Evolutionary conservation across 1,140 invertebrate genomes (phyloP).

Genomic region (Metaphire vulgaris): DNA sequence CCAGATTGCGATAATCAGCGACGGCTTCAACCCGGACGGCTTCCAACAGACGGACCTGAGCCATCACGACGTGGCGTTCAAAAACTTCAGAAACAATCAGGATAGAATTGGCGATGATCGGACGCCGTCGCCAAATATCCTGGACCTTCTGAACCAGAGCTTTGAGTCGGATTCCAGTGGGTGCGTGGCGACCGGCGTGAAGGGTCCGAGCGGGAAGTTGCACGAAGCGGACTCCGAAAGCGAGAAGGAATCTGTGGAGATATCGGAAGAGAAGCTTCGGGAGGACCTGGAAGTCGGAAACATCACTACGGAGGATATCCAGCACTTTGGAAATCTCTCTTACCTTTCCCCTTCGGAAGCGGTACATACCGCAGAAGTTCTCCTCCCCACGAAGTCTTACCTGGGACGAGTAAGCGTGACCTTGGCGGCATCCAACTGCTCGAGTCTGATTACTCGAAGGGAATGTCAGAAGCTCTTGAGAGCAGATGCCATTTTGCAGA

Average conservation of each 20-base stretch:
- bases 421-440: background rate
- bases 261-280: slow-evolving; percentile 15
- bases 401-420: background rate
- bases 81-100: slow-evolving; percentile 10
- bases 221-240: slow-evolving; percentile 7
- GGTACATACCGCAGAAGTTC: background rate
- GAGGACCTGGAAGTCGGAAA: slow-evolving; percentile 20
- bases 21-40: background rate
- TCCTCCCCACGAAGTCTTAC: background rate
- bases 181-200: background rate
- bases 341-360: background rate
- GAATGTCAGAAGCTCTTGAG: background rate
- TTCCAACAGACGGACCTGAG: background rate
- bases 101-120: background rate
- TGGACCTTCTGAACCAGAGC: slow-evolving; percentile 8
- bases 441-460: background rate
- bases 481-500: too few relatives aligned
- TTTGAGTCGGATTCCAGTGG: background rate
- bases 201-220: background rate
- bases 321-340: background rate
- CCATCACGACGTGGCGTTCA: slow-evolving; percentile 5
- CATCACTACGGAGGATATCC: slow-evolving; percentile 5
- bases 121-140: slow-evolving; percentile 14
- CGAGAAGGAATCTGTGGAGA: slow-evolving; percentile 25
- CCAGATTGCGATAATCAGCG: too few relatives aligned